A percentile compares a stretch with the other conserved stretches of the same genome.
These are phyloP conservation scores for Hyphantria cunea DNA, from an alignment of 1,140 invertebrate genomes.

Conservation along the genomic window DNA sequence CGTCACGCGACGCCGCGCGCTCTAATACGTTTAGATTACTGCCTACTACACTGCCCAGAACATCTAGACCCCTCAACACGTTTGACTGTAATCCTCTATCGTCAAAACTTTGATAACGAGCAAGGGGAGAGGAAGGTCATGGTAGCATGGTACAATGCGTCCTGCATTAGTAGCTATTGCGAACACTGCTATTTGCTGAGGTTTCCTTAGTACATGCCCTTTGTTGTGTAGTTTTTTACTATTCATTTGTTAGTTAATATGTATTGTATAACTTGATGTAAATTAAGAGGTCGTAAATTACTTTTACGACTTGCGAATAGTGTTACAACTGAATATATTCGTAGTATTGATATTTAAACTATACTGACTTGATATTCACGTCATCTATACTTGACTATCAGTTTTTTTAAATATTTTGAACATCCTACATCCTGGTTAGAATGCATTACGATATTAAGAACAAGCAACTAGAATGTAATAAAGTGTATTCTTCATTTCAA, in stretches of 20 bases:
- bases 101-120: neutral
- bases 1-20: constrained; percentile 67
- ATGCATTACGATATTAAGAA: too few relatives aligned
- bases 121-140: constrained; percentile 30
- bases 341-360: too few relatives aligned
- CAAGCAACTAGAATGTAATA: too few relatives aligned
- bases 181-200: constrained; percentile 65
- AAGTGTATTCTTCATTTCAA: too few relatives aligned
- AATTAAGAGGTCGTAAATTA: neutral
- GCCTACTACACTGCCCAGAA: constrained; percentile 53
- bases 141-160: constrained; percentile 22
- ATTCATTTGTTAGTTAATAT: constrained; percentile 6
- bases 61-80: constrained; percentile 39
- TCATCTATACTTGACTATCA: too few relatives aligned
- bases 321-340: too few relatives aligned
- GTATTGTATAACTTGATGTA: constrained; percentile 3
- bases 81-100: constrained; percentile 14
- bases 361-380: too few relatives aligned
- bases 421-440: too few relatives aligned
- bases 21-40: constrained; percentile 75
- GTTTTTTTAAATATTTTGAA: too few relatives aligned
- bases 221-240: constrained; percentile 27
- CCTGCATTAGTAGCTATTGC: constrained; percentile 58
- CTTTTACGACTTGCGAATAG: too few relatives aligned
- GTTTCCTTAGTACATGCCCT: constrained; percentile 46